A percentile compares a stretch with the other conserved stretches of the same genome.
phyloP scores from a whole-genome alignment of 30 jellyfish, hydroid and myxozoan genomes.

The Aurelia sp. region DNA sequence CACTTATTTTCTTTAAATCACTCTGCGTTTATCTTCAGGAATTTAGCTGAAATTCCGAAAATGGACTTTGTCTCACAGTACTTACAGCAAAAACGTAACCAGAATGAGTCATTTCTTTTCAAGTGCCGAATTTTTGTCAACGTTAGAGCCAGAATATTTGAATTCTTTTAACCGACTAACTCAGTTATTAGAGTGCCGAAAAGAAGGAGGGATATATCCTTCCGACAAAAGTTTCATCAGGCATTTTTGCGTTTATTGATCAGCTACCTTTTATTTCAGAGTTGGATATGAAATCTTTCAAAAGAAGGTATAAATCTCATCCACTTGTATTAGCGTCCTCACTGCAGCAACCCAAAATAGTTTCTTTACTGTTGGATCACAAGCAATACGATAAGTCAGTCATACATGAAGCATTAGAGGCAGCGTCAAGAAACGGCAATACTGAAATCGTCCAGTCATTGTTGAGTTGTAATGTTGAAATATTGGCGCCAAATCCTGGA shows the following conservation, averaged over 20 bases:
- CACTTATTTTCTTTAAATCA: too few relatives aligned
- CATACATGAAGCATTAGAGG: conserved; percentile 49
- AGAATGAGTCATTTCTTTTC: too few relatives aligned
- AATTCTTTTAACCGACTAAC: too few relatives aligned
- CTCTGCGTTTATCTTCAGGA: too few relatives aligned
- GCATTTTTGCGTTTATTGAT: not conserved
- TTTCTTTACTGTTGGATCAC: conserved; percentile 41
- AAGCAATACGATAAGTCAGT: not conserved
- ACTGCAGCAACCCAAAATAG: conserved; percentile 51
- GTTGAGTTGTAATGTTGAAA: not conserved
- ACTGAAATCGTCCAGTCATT: conserved; percentile 22
- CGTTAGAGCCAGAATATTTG: too few relatives aligned
- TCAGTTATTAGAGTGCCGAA: too few relatives aligned
- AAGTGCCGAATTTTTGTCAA: too few relatives aligned
- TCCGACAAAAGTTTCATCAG: not conserved
- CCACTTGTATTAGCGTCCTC: conserved; percentile 51
- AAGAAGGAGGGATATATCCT: too few relatives aligned
- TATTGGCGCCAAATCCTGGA: not conserved
- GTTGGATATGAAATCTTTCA: conserved; percentile 28
- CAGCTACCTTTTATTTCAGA: conserved; percentile 21
- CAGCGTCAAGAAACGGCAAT: conserved; percentile 25
- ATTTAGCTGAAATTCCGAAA: too few relatives aligned
- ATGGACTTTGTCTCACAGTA: too few relatives aligned
- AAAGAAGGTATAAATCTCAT: conserved; percentile 25
- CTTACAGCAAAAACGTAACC: too few relatives aligned